These are phyloP conservation scores for Ancistrus triradiatus DNA, from an alignment of 2,113 vertebrate species.

Conservation along the genomic window DNA sequence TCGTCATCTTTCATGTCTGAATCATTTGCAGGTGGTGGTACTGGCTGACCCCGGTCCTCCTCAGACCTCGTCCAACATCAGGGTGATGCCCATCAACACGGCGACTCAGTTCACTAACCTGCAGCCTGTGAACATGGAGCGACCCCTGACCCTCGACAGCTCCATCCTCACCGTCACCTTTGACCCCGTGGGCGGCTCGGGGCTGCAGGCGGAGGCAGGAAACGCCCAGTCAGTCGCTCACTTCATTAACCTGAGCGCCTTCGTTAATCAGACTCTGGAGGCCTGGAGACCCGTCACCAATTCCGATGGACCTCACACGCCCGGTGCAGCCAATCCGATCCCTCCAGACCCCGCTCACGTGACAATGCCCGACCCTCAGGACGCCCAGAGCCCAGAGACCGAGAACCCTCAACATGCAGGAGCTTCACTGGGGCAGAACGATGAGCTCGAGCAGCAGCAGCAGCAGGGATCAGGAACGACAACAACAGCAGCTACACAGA, in stretches of 20 bases:
- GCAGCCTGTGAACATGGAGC: conserved; percentile 86
- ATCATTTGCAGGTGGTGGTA: conserved; percentile 83
- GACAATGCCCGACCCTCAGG: conserved; percentile 8
- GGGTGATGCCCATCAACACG: conserved; percentile 84
- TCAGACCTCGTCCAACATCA: conserved; percentile 79
- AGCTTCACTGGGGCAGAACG: conserved; percentile 44
- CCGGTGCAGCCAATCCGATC: not conserved
- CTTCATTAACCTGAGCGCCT: conserved; percentile 93
- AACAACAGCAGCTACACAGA: conserved; percentile 54
- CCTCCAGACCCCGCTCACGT: not conserved
- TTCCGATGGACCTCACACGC: conserved; percentile 59
- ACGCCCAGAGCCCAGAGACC: conserved; percentile 54
- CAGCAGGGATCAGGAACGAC: conserved; percentile 55
- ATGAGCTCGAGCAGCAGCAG: conserved; percentile 62
- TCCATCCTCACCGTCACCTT: conserved; percentile 96
- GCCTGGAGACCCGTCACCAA: conserved; percentile 81
- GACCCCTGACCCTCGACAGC: conserved; percentile 89
- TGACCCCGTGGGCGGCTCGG: conserved; percentile 84
- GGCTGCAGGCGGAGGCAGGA: conserved; percentile 73
- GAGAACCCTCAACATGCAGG: conserved; percentile 56
- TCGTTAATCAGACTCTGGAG: conserved; percentile 89
- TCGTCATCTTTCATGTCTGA: too few species aligned
- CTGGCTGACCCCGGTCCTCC: conserved; percentile 76
- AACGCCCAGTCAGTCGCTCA: conserved; percentile 82
- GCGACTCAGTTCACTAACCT: conserved; percentile 88